A percentile compares a stretch with the other conserved stretches of the same genome.
These are phyloP conservation scores for Cyanoderma ruficeps DNA, from an alignment of 2,113 vertebrate species.

Conservation along the genomic window DNA sequence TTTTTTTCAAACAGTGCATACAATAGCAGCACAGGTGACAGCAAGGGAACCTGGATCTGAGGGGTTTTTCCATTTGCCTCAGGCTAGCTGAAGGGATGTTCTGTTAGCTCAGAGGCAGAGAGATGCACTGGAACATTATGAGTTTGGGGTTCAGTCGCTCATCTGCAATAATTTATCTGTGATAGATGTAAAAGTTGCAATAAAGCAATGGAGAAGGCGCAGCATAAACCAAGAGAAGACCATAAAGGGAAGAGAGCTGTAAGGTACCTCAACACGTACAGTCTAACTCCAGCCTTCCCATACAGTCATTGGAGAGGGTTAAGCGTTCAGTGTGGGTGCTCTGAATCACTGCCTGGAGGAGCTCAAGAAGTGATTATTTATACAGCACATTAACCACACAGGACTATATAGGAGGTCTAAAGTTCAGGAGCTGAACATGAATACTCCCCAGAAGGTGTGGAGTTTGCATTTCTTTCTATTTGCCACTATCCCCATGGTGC, in stretches of 20 bases:
- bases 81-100: not conserved
- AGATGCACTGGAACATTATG: not conserved
- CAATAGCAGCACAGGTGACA: not conserved
- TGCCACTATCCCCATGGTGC: not conserved
- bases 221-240: not conserved
- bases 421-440: conserved; percentile 39
- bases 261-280: fast-evolving
- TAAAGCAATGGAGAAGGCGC: not conserved
- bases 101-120: not conserved
- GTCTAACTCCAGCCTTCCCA: not conserved
- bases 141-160: not conserved
- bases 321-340: conserved; percentile 36
- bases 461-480: not conserved
- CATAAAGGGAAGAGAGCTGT: not conserved
- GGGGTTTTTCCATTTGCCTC: not conserved
- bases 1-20: not conserved
- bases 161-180: not conserved
- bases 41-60: not conserved
- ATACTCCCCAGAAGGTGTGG: conserved; percentile 4
- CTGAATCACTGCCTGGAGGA: conserved; percentile 27
- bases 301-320: not conserved
- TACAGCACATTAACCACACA: not conserved
- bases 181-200: not conserved
- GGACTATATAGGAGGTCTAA: conserved; percentile 32
- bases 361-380: conserved; percentile 37